These are phyloP conservation scores for Bellardia bayeri DNA, from an alignment of 2,888 invertebrate genomes.

Conservation along the genomic window DNA sequence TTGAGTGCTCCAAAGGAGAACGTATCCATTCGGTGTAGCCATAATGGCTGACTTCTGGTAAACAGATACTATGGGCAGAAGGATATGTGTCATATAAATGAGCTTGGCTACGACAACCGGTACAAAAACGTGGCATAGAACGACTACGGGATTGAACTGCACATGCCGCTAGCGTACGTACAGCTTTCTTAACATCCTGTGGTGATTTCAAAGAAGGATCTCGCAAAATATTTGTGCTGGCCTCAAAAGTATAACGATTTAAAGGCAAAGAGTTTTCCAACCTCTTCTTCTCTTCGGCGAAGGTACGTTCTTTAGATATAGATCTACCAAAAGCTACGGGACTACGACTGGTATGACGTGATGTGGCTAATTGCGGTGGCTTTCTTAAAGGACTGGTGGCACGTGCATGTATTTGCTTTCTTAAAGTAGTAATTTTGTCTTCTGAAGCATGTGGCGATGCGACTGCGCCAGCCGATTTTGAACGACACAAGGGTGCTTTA, in stretches of 20 bases:
- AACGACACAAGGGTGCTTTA: constrained; percentile 78
- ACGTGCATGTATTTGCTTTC: constrained; percentile 78
- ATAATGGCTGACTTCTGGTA: constrained; percentile 64
- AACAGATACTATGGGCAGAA: constrained; percentile 53
- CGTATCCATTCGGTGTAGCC: constrained; percentile 63
- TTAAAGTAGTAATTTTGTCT: constrained; percentile 76
- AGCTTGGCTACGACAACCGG: constrained; percentile 66
- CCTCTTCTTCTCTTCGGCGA: constrained; percentile 86
- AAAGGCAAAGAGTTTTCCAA: constrained; percentile 83
- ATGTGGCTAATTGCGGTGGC: constrained; percentile 67
- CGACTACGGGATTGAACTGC: constrained; percentile 80
- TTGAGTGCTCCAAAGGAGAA: neutral
- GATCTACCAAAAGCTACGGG: constrained; percentile 84
- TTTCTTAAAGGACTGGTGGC: constrained; percentile 80
- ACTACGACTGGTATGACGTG: constrained; percentile 83
- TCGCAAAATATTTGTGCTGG: constrained; percentile 83
- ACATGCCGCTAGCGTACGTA: constrained; percentile 83
- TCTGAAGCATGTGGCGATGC: constrained; percentile 74
- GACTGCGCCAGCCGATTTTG: constrained; percentile 83
- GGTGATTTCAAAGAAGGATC: constrained; percentile 87
- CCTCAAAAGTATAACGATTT: constrained; percentile 81
- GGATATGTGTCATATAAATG: constrained; percentile 54
- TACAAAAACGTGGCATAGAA: constrained; percentile 80
- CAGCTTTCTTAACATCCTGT: constrained; percentile 86
- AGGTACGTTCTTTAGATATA: constrained; percentile 86